Evolutionary conservation across 2,888 invertebrate genomes (phyloP).

Genomic region (Harpalus rubripes): DNA sequence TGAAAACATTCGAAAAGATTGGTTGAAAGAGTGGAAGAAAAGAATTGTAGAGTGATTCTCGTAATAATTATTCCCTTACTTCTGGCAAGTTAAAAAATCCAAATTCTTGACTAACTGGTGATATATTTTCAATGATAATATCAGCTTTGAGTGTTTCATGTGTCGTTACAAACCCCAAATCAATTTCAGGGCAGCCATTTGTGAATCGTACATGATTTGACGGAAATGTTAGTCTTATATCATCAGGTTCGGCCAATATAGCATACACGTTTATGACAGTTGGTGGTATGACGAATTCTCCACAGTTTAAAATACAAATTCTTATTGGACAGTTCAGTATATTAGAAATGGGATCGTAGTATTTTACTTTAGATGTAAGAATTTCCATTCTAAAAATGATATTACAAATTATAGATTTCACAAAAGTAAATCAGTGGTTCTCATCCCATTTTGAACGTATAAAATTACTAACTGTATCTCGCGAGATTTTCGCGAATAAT

Average conservation of each 20-base stretch:
- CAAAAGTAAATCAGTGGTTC: no score
- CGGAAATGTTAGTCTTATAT: constrained; percentile 59
- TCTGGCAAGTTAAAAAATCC: constrained; percentile 71
- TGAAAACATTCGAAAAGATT: no score
- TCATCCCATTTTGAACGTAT: no score
- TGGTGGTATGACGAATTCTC: constrained; percentile 69
- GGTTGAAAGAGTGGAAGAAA: no score
- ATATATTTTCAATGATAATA: constrained; percentile 70
- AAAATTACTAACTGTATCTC: no score
- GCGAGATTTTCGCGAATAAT: no score
- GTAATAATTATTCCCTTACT: constrained; percentile 64
- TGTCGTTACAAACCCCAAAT: constrained; percentile 71
- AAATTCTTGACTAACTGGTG: constrained; percentile 70
- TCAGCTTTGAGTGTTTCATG: constrained; percentile 70
- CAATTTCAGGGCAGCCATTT: constrained; percentile 67
- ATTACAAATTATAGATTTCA: no score
- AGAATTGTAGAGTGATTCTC: no score
- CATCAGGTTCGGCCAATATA: constrained; percentile 69
- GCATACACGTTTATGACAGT: constrained; percentile 70
- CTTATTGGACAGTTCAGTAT: constrained; percentile 70
- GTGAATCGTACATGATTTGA: neutral
- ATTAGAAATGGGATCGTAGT: constrained; percentile 67
- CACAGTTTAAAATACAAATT: constrained; percentile 68
- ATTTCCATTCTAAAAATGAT: constrained; percentile 18
- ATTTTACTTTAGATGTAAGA: constrained; percentile 17